Percentiles rank a stretch among this genome's conserved stretches.
These are phyloP conservation scores for Aselliscus stoliczkanus DNA, from an alignment of 2,797 vertebrate species.

Conservation along the genomic window DNA sequence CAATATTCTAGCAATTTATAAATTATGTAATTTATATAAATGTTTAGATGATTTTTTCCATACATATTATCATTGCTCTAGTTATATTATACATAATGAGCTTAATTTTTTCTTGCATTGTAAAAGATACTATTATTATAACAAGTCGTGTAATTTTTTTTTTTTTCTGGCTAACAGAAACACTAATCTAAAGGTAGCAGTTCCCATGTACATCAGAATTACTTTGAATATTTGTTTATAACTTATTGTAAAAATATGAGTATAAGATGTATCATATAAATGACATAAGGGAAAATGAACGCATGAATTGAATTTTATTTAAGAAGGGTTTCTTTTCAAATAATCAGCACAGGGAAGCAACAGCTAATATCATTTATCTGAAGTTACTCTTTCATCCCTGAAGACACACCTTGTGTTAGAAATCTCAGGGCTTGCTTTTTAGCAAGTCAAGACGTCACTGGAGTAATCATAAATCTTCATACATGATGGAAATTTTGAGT, in stretches of 20 bases:
- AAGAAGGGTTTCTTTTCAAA: conserved; percentile 19
- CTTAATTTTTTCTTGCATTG: not conserved
- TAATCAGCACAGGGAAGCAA: conserved; percentile 45
- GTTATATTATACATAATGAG: not conserved
- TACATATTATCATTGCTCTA: not conserved
- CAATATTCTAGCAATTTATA: conserved; percentile 17
- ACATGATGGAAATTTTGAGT: conserved; percentile 64
- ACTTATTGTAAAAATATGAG: conserved; percentile 67
- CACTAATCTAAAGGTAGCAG: conserved; percentile 73
- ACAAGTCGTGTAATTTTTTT: conserved; percentile 58
- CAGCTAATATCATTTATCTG: conserved; percentile 38
- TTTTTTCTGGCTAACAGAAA: conserved; percentile 65
- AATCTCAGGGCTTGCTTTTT: conserved; percentile 51
- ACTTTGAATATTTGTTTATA: conserved; percentile 68
- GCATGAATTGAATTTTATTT: conserved; percentile 1
- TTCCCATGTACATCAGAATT: conserved; percentile 69
- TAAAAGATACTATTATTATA: conserved; percentile 25
- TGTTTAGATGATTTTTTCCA: conserved; percentile 23
- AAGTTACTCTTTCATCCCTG: conserved; percentile 49
- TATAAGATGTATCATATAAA: conserved; percentile 49
- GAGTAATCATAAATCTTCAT: conserved; percentile 61
- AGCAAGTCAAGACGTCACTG: conserved; percentile 39
- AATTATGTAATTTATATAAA: conserved; percentile 16
- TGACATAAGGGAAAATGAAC: conserved; percentile 43
- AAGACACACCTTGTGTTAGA: conserved; percentile 47